Evolutionary conservation across 2,888 invertebrate genomes (phyloP), one percentile per base, ranked within the genome.

Genomic region (Caenorhabditis virilis): DNA sequence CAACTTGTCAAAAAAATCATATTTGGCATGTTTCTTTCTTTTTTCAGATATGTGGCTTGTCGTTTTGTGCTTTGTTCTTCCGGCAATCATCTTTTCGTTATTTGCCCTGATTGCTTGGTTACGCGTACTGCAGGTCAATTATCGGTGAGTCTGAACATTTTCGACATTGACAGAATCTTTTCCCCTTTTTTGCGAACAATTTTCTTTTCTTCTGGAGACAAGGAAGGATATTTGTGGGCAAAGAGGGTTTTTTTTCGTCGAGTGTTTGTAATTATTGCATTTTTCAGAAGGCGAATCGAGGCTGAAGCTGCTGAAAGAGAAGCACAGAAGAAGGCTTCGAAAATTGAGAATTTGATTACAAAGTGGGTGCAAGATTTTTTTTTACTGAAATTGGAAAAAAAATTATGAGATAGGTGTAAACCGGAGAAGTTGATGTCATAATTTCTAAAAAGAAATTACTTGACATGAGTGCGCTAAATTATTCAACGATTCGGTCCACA

Each of bases 21-120:
- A n/a, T n/a, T n/a, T n/a, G n/a, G n/a, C n/a, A n/a, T n/a, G n/a
- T 13, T 49, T 49, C 5, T 13, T 26, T 22, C 2, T 46, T 39
- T 27, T 55, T 62, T 6, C 56, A 66, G 66, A 66, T 55, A 66
- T 66, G 66, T 66, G 60, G 60, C 47, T 66, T n/a, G 56, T 66
- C n/a, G 54, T 66, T 11, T 41, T 66, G 26, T 66, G 66, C 41
- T 66, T 66, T 41, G 66, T 66, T n/a, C 47, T 60, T 27, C 66
- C 66, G 45, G 66, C 66, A 25, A 52, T 66, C 41, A 54, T 66
- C 33, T 66, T 66, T 27, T 66, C 60, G 11, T 27, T 66, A 20
- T 60, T 60, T 26, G 66, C 66, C 23, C 41, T 66, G 13, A 33
- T 60, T 25, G 66, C 66, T n/a, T 66, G 66, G 66, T 49, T 66